Conservation (phyloP, 1,140 invertebrate genomes). For the Leptonema lineaticorne region DNA sequence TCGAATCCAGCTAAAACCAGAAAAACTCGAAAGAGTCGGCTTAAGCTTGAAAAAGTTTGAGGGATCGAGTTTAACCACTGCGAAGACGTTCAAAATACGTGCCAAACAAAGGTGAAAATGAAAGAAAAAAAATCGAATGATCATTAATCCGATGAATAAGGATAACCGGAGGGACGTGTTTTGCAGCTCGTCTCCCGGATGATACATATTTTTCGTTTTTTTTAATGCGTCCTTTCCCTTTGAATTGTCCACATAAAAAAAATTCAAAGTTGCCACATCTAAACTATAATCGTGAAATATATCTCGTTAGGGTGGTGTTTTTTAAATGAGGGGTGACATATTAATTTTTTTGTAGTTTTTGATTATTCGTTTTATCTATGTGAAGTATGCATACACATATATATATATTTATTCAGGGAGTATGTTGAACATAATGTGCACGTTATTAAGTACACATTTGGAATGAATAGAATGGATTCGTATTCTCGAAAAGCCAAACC, state of each 20-base stretch:
- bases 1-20: constrained; percentile 1
- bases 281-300: too few relatives aligned
- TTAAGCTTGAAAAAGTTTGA: neutral
- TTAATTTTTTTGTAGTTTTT: too few relatives aligned
- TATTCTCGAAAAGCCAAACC: constrained; percentile 39
- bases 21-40: neutral
- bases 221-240: constrained; percentile 32
- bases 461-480: constrained; percentile 36
- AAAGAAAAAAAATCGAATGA: constrained; percentile 23
- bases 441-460: constrained; percentile 40
- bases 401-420: constrained; percentile 15
- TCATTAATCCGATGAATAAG: constrained; percentile 34
- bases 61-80: neutral
- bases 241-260: constrained; percentile 27
- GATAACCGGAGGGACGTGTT: constrained; percentile 29
- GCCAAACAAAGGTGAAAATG: constrained; percentile 16
- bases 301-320: too few relatives aligned
- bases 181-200: constrained; percentile 27
- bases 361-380: too few relatives aligned
- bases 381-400: neutral
- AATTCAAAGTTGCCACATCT: neutral
- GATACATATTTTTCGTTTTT: constrained; percentile 36
- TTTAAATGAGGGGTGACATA: too few relatives aligned
- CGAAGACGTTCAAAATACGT: constrained; percentile 1
- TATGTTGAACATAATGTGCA: constrained; percentile 27